Base-by-base conservation (phyloP, 2,888 invertebrate genomes). In the Metallyticus violacea region DNA sequence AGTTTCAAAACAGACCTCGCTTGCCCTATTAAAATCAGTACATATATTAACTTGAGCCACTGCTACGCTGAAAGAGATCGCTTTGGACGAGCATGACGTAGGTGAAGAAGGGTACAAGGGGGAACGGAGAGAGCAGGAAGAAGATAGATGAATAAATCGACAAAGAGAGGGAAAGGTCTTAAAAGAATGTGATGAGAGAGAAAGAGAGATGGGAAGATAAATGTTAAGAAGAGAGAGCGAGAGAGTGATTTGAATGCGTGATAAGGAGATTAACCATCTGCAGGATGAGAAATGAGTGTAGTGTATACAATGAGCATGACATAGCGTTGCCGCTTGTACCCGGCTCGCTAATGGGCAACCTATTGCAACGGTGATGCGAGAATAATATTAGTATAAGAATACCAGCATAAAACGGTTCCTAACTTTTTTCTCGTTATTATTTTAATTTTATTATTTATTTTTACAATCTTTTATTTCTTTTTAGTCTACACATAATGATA, bases 191-290 rank as follows among this genome's bases (percentile, higher is more conserved):
- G 87, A 87, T 86, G 83, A 85, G 88, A 88, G 87, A 88, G 88
- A 87, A 88, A 86, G 86, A 82, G 30, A 84, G 81, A 29, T 26
- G 81, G n/a, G 84, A 62, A 81, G 40, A 86, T 77, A 84, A 26
- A 62, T 62, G 40, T 62, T 9, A 22, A 62, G 40, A 15, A 87
- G 88, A 87, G 88, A 86, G 86, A 88, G 86, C 87, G 87, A 86
- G 85, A 88, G 87, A 78, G 81, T 85, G 88, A 87, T 88, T 86
- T 88, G 87, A 88, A 88, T 86, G 85, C 87, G 86, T 85, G 88
- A 88, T 88, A 88, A 88, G 86, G 79, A 85, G 86, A 88, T 88
- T 86, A 87, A 87, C 87, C 87, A 86, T 86, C 87, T 87, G 85
- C 82, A 85, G 83, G 81, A 81, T 30, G 28, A 77, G 81, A 81